These are phyloP conservation scores for Parapsyche elsis DNA, from an alignment of 1,140 invertebrate species.

Conservation along the genomic window DNA sequence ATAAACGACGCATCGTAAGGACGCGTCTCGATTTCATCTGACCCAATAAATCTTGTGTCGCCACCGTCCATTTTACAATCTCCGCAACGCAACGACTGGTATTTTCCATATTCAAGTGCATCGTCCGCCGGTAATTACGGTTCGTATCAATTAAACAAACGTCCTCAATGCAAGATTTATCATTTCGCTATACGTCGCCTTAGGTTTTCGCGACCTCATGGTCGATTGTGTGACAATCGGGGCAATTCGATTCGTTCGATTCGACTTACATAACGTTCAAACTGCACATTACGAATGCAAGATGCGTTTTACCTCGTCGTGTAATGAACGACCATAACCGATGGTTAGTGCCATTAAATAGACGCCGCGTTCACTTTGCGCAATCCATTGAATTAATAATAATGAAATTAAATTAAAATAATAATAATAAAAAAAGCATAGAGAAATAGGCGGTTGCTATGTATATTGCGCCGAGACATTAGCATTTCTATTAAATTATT, in stretches of 20 bases:
- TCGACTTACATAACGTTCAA: too few relatives aligned
- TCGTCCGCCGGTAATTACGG: not conserved
- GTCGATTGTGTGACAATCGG: too few relatives aligned
- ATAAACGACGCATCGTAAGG: conserved; percentile 2
- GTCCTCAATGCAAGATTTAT: conserved; percentile 15
- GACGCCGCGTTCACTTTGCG: not conserved
- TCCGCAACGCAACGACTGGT: not conserved
- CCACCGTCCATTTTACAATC: not conserved
- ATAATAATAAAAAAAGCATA: not conserved
- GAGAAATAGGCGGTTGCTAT: too few relatives aligned
- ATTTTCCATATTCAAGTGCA: conserved; percentile 27
- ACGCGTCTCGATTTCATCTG: conserved; percentile 22
- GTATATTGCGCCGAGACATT: too few relatives aligned
- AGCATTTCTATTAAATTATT: too few relatives aligned
- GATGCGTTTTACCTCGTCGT: conserved; percentile 2
- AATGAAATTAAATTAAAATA: not conserved
- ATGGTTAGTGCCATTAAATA: conserved; percentile 10
- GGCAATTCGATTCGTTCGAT: too few relatives aligned
- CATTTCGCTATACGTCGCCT: too few relatives aligned
- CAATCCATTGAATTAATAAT: not conserved
- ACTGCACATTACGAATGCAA: conserved; percentile 12
- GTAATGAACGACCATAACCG: conserved; percentile 21
- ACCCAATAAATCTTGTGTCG: conserved; percentile 27
- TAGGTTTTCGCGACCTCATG: too few relatives aligned
- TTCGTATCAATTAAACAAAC: conserved; percentile 24